Evolutionary conservation across 2,888 invertebrate species (phyloP), one percentile per base, ranked within the genome.

Genomic region (Epirrita christyi): DNA sequence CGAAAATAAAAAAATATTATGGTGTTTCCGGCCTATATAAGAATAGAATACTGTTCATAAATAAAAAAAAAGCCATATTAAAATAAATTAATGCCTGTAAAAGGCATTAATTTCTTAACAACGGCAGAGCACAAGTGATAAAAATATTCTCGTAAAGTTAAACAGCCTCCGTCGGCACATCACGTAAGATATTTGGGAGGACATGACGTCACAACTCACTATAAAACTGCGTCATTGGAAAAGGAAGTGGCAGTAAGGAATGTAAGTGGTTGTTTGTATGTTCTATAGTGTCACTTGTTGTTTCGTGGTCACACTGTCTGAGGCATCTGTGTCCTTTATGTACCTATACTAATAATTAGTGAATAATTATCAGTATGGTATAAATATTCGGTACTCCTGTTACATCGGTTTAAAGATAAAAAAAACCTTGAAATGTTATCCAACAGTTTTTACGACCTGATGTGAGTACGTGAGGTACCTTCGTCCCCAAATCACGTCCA

Each of bases 151-250:
- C 62, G 60, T 64, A 64, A 64, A 64, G 40, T 46, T 36, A 38
- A 45, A 47, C 37, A 61, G 52, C 42, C 45, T 27, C 13, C 41
- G 61, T 64, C 57, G 58, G 55, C 61, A 54, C 37, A 38, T 59
- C 67, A 67, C 64, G 64, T 67, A 61, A 50, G 44, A 53, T 60
- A 52, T 59, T 56, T 56, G 43, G 54, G 47, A 15, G 56, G 51
- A 37, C 41, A 57, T 64, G 56, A 51, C 61, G 51, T 43, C 63
- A 57, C 60, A 64, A 66, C 64, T 66, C 62, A 58, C 48, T 45
- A 34, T 54, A 56, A 60, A 62, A 59, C 59, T 51, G 61, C 58
- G 58, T 46, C 63, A 61, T 61, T 61, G 45, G n/a, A 46, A 55
- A 11, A 7, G 50, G 57, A 34, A 55, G 14, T 21, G 1, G 34